A percentile compares a stretch with the other conserved stretches of the same genome.
phyloP scores from a whole-genome alignment of 2,113 vertebrate genomes.

The Istiophorus platypterus region DNA sequence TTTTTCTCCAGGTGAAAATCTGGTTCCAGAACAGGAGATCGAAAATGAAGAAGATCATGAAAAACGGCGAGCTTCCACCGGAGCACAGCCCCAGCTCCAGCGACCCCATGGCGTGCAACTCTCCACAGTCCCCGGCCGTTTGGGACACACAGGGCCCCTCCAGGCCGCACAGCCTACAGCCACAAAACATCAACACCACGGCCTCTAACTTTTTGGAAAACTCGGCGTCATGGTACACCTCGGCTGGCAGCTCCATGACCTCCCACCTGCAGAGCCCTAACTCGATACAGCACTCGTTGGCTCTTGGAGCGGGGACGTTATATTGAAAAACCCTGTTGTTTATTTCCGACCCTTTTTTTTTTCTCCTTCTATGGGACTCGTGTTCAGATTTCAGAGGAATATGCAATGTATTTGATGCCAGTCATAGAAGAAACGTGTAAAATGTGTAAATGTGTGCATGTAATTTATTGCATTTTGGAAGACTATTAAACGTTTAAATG shows the following conservation, averaged over 20 bases:
- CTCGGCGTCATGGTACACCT: conserved; percentile 93
- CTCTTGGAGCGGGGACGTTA: conserved; percentile 96
- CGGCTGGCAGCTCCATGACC: conserved; percentile 85
- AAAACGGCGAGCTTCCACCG: conserved; percentile 97
- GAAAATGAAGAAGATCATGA: conserved; percentile 99
- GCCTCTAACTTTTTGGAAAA: conserved; percentile 95
- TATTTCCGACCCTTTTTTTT: conserved; percentile 64
- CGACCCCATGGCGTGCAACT: conserved; percentile 99
- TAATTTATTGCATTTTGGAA: conserved; percentile 99
- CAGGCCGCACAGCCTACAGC: conserved; percentile 89
- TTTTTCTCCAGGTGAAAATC: conserved; percentile 93
- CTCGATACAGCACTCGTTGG: conserved; percentile 96
- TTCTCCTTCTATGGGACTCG: conserved; percentile 87
- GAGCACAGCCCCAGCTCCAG: conserved; percentile 99
- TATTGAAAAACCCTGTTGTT: conserved; percentile 87
- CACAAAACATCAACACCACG: conserved; percentile 91
- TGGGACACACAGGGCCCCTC: conserved; percentile 95
- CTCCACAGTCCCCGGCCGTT: conserved; percentile 98
- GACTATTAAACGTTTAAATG: conserved; percentile 91
- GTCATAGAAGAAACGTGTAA: conserved; percentile 91
- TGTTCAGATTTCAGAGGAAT: conserved; percentile 93
- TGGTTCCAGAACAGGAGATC: conserved; percentile 99
- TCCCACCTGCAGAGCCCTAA: conserved; percentile 93
- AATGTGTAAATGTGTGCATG: conserved; percentile 99
- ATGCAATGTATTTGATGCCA: conserved; percentile 92